These are phyloP conservation scores for Suillia variegata DNA, from an alignment of 2,888 invertebrate genomes.

Conservation along the genomic window DNA sequence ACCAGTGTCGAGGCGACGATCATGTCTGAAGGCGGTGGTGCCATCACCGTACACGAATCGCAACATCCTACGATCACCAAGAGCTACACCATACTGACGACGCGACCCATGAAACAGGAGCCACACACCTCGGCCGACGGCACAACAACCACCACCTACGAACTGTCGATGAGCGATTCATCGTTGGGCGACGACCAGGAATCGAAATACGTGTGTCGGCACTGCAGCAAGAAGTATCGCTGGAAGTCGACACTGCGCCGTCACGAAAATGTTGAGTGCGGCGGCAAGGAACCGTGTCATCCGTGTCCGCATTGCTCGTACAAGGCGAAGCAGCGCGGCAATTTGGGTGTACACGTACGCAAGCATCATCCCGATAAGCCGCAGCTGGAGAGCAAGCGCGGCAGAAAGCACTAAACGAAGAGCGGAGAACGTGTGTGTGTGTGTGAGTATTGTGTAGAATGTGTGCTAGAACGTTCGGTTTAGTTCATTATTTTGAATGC, in stretches of 20 bases:
- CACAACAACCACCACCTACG: conserved; percentile 55
- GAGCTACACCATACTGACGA: conserved; percentile 59
- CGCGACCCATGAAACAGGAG: conserved; percentile 59
- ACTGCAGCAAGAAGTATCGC: conserved; percentile 84
- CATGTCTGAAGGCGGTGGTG: conserved; percentile 47
- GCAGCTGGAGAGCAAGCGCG: conserved; percentile 59
- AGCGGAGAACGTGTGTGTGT: neutral
- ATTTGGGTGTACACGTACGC: conserved; percentile 79
- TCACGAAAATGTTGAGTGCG: conserved; percentile 84
- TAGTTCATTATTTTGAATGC: too few species aligned
- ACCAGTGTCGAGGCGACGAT: conserved; percentile 47
- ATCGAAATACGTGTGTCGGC: conserved; percentile 76
- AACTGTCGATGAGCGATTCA: conserved; percentile 58
- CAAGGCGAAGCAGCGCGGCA: conserved; percentile 80
- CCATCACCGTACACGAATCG: conserved; percentile 48
- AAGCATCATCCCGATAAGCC: conserved; percentile 71
- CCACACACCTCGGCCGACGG: conserved; percentile 42
- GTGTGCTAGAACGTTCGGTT: neutral
- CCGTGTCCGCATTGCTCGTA: conserved; percentile 81
- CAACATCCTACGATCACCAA: conserved; percentile 51
- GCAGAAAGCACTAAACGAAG: conserved; percentile 52
- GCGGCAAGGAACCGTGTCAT: conserved; percentile 81
- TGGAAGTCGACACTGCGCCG: conserved; percentile 85
- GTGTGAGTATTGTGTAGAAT: too few species aligned
- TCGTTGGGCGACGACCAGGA: conserved; percentile 62